A percentile compares a stretch with the other conserved stretches of the same genome.
phyloP scores from a whole-genome alignment of 1,140 invertebrate genomes.

The Eupeodes corollae region DNA sequence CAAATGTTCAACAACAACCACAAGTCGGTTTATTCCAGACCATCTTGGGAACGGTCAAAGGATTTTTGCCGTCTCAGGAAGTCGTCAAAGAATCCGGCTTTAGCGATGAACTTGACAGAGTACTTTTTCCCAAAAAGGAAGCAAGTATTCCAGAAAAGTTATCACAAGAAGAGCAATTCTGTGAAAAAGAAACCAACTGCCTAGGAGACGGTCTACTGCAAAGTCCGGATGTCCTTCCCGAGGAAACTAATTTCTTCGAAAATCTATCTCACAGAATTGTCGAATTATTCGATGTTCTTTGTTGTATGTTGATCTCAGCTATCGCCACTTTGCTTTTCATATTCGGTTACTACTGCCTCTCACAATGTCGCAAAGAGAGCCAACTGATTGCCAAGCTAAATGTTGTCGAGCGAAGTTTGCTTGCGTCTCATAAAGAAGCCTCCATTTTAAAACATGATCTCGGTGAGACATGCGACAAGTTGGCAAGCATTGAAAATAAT shows the following conservation, averaged over 20 bases:
- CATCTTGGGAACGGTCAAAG: slow-evolving; percentile 29
- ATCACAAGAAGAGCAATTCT: slow-evolving; percentile 10
- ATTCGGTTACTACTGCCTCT: slow-evolving; percentile 65
- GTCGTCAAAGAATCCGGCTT: too few species aligned
- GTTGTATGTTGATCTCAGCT: slow-evolving; percentile 50
- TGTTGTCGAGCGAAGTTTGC: slow-evolving; percentile 41
- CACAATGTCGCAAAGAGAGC: slow-evolving; percentile 54
- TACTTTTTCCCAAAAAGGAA: neutral
- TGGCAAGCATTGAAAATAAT: slow-evolving; percentile 51
- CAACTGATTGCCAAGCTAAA: slow-evolving; percentile 49
- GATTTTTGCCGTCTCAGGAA: slow-evolving; percentile 13
- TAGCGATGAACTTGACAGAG: too few species aligned
- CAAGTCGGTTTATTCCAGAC: slow-evolving; percentile 25
- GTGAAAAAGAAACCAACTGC: slow-evolving; percentile 13
- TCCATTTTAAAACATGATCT: slow-evolving; percentile 51
- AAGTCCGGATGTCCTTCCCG: slow-evolving; percentile 15
- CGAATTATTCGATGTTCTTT: slow-evolving; percentile 33
- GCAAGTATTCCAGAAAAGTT: neutral
- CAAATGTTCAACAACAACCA: slow-evolving; percentile 6
- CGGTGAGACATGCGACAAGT: slow-evolving; percentile 47
- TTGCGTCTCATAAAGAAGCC: slow-evolving; percentile 45
- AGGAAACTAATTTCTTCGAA: slow-evolving; percentile 15
- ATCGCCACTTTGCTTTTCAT: slow-evolving; percentile 55
- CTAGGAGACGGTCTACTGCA: slow-evolving; percentile 19
- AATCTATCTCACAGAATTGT: slow-evolving; percentile 18